phyloP scores from a whole-genome alignment of 2,888 invertebrate genomes.

The Eucera pruinosa region DNA sequence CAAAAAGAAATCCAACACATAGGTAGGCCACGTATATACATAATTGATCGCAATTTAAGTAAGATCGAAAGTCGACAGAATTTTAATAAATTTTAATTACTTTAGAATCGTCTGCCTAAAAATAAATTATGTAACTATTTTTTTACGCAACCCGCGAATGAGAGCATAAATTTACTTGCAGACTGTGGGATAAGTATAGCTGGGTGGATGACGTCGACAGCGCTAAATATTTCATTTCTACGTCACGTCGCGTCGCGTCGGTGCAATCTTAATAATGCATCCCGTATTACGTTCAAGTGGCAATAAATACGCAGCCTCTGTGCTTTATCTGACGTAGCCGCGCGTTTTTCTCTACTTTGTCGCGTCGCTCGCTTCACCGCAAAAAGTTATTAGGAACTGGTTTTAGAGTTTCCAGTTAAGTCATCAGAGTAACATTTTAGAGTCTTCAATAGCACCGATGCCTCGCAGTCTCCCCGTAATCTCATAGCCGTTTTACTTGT shows the following conservation, averaged over 20 bases:
- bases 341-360: conserved; percentile 62
- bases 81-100: background rate
- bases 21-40: too few species aligned
- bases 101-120: too few species aligned
- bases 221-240: conserved; percentile 13
- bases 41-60: too few species aligned
- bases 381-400: conserved; percentile 68
- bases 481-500: conserved; percentile 38
- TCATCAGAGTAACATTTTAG: conserved; percentile 64
- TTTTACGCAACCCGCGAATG: too few species aligned
- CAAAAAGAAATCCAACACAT: too few species aligned
- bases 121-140: background rate
- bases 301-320: conserved; percentile 52
- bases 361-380: conserved; percentile 48
- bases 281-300: conserved; percentile 27
- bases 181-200: too few species aligned
- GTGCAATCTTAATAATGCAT: conserved; percentile 46
- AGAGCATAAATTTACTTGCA: too few species aligned
- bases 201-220: background rate
- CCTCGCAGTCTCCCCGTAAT: conserved; percentile 43
- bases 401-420: conserved; percentile 68
- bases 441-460: conserved; percentile 59
- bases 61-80: background rate
- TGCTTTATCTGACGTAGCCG: conserved; percentile 46
- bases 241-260: background rate